Percentiles rank a stretch among this genome's conserved stretches.
phyloP scores from a whole-genome alignment of 2,797 vertebrate genomes.

The Dendrocincla tyrannina region DNA sequence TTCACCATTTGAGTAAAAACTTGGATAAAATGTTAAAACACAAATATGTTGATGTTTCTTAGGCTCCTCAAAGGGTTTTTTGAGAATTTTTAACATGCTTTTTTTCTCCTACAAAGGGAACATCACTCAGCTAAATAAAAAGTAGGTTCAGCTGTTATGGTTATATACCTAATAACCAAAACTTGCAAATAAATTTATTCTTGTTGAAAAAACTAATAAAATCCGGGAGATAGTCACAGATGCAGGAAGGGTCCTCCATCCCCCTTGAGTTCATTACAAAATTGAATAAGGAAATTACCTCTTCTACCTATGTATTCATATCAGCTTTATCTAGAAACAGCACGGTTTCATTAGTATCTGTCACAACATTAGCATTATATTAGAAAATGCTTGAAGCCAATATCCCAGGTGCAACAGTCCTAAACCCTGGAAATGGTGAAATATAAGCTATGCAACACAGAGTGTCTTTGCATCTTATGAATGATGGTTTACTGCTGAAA shows the following conservation, averaged over 20 bases:
- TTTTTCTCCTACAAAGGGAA: neutral
- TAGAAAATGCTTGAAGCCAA: conserved; percentile 34
- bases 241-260: neutral
- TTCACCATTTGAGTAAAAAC: neutral
- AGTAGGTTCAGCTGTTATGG: neutral
- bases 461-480: neutral
- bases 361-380: conserved; percentile 35
- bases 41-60: neutral
- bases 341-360: conserved; percentile 55
- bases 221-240: neutral
- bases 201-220: conserved; percentile 13
- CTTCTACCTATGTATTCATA: conserved; percentile 41
- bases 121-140: neutral
- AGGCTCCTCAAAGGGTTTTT: neutral
- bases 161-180: neutral
- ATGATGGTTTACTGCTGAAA: neutral
- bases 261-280: conserved; percentile 53
- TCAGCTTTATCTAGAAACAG: conserved; percentile 56
- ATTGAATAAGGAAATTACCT: conserved; percentile 57
- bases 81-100: neutral
- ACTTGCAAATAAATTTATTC: neutral
- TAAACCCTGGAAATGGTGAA: neutral
- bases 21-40: neutral
- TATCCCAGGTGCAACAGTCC: neutral
- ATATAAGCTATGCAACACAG: neutral